phyloP scores from a whole-genome alignment of 2,888 invertebrate genomes.

The Pammene fasciana region DNA sequence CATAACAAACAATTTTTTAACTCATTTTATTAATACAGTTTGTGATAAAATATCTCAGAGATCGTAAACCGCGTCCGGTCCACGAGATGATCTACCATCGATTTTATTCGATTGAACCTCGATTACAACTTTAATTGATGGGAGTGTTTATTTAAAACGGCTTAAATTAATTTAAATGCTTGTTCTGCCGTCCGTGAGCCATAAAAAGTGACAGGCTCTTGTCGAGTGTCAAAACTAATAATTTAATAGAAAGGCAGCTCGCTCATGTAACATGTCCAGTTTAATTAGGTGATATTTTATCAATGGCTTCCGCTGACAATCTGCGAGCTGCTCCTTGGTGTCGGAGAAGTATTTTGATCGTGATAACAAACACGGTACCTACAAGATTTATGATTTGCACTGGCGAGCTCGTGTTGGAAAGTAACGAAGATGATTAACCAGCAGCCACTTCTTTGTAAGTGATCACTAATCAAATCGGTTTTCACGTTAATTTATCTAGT shows the following conservation, averaged over 20 bases:
- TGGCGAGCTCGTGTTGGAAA: conserved; percentile 51
- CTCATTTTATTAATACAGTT: neutral
- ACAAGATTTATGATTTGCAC: conserved; percentile 57
- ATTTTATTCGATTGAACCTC: conserved; percentile 62
- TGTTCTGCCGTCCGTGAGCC: conserved; percentile 54
- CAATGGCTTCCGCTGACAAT: conserved; percentile 61
- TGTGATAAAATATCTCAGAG: conserved; percentile 51
- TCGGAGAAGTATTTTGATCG: conserved; percentile 55
- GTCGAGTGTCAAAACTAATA: conserved; percentile 62
- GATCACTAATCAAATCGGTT: conserved; percentile 15
- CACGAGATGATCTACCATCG: conserved; percentile 56
- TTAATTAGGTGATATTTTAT: conserved; percentile 68
- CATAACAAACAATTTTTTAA: conserved; percentile 8
- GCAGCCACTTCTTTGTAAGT: conserved; percentile 15
- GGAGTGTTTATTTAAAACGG: conserved; percentile 63
- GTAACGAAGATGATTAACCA: conserved; percentile 48
- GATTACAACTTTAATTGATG: conserved; percentile 71
- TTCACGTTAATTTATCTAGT: conserved; percentile 32
- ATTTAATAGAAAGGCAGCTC: conserved; percentile 58
- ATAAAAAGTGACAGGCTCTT: conserved; percentile 60
- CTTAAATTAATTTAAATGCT: conserved; percentile 69
- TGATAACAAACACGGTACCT: conserved; percentile 48
- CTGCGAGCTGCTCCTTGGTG: conserved; percentile 49
- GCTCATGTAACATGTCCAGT: conserved; percentile 48
- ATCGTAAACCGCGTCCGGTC: conserved; percentile 55